These are phyloP conservation scores for Chrysolina oricalcia DNA, from an alignment of 2,888 invertebrate species.

Conservation along the genomic window DNA sequence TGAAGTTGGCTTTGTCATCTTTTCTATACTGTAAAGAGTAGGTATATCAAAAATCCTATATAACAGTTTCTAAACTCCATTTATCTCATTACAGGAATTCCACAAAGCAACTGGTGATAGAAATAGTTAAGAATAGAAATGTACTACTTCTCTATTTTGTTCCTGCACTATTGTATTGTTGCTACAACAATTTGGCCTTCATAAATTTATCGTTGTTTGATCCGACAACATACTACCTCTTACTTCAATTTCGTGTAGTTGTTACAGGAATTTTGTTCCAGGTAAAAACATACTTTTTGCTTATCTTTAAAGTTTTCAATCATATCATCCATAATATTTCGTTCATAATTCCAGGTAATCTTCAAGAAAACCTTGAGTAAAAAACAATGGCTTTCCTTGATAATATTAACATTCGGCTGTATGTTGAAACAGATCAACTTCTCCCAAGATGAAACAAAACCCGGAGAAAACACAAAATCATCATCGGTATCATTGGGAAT, in stretches of 20 bases:
- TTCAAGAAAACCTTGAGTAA: slow-evolving; percentile 87
- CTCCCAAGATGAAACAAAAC: slow-evolving; percentile 54
- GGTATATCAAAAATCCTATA: slow-evolving; percentile 59
- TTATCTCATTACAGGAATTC: slow-evolving; percentile 73
- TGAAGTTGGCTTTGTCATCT: slow-evolving; percentile 86
- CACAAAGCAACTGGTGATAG: slow-evolving; percentile 74
- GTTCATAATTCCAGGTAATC: slow-evolving; percentile 78
- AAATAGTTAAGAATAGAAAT: slow-evolving; percentile 76
- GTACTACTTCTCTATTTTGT: slow-evolving; percentile 89
- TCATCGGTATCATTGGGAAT: slow-evolving; percentile 73
- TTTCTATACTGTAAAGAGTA: slow-evolving; percentile 82
- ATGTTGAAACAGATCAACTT: slow-evolving; percentile 89
- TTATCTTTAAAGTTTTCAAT: neutral
- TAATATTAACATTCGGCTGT: slow-evolving; percentile 90
- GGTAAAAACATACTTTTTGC: slow-evolving; percentile 72
- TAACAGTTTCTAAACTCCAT: slow-evolving; percentile 27
- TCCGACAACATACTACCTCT: slow-evolving; percentile 93
- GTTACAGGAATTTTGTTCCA: slow-evolving; percentile 94
- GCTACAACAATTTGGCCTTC: slow-evolving; percentile 96
- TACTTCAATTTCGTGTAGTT: slow-evolving; percentile 93
- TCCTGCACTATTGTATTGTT: slow-evolving; percentile 92
- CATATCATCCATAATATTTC: neutral
- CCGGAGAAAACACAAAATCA: slow-evolving; percentile 64
- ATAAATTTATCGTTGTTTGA: slow-evolving; percentile 92
- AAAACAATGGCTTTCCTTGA: slow-evolving; percentile 92